These are phyloP conservation scores for Drosophila saltans DNA, from an alignment of 1,140 invertebrate genomes.

Conservation along the genomic window DNA sequence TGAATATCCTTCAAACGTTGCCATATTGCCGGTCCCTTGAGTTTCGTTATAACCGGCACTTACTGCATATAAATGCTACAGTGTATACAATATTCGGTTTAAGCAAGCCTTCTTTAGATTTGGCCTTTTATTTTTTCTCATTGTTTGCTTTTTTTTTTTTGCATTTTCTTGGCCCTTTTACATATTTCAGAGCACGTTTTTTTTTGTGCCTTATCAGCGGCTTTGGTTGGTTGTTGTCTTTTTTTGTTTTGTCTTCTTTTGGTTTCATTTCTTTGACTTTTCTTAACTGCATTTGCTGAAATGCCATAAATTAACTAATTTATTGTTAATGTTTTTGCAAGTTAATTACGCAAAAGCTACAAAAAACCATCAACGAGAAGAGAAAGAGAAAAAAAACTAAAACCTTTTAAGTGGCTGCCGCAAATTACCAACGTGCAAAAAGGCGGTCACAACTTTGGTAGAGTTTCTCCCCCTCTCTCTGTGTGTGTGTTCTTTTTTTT, in stretches of 20 bases:
- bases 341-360: conserved; percentile 61
- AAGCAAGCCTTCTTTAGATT: too few relatives aligned
- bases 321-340: conserved; percentile 70
- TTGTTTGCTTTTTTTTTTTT: neutral
- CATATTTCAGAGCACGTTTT: conserved; percentile 21
- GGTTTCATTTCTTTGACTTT: conserved; percentile 15
- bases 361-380: conserved; percentile 13
- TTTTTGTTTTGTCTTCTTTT: conserved; percentile 19
- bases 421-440: conserved; percentile 36
- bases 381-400: conserved; percentile 18
- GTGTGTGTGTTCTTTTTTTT: conserved; percentile 7
- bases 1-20: too few relatives aligned
- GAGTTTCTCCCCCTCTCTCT: conserved; percentile 1
- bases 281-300: conserved; percentile 50
- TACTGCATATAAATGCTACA: too few relatives aligned
- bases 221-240: conserved; percentile 14
- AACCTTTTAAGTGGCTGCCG: conserved; percentile 31
- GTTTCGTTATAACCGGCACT: too few relatives aligned
- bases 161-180: conserved; percentile 12
- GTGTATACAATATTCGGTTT: too few relatives aligned
- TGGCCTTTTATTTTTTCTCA: too few relatives aligned
- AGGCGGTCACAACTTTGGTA: conserved; percentile 22
- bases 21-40: too few relatives aligned
- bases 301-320: conserved; percentile 71
- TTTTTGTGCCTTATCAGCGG: conserved; percentile 60